Evolutionary conservation across 2,888 invertebrate species (phyloP).

Genomic region (Tiliacea citrago): DNA sequence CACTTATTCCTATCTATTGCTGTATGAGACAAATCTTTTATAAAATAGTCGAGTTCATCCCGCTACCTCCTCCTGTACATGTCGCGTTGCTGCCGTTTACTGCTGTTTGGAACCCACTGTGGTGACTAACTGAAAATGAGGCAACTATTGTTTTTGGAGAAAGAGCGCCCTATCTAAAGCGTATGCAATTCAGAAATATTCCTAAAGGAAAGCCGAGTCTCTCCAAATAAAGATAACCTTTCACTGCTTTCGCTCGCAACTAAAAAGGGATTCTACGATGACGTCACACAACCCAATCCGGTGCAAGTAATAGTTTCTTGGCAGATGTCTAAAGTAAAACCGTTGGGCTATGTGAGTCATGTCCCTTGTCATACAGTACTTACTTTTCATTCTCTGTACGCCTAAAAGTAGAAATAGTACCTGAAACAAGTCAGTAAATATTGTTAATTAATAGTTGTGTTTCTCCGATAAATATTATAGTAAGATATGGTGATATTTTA

Average conservation of each 20-base stretch:
- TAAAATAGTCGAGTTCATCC: no score
- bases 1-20: no score
- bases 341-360: slow-evolving; percentile 40
- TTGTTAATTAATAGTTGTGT: slow-evolving; percentile 3
- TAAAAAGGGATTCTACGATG: slow-evolving; percentile 40
- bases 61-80: no score
- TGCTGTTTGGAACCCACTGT: no score
- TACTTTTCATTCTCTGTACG: slow-evolving; percentile 24
- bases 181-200: not conserved
- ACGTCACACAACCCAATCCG: slow-evolving; percentile 31
- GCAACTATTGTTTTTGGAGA: no score
- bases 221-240: slow-evolving; percentile 21
- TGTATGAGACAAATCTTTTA: no score
- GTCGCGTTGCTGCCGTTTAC: no score
- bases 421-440: slow-evolving; percentile 33
- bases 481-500: not conserved
- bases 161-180: not conserved
- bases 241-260: slow-evolving; percentile 39
- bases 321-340: slow-evolving; percentile 45
- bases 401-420: slow-evolving; percentile 21
- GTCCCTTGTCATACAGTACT: slow-evolving; percentile 24
- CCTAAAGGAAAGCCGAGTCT: not conserved
- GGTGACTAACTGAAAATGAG: not conserved
- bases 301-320: slow-evolving; percentile 47
- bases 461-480: not conserved